These are phyloP conservation scores for Cheirogaleus medius DNA, from an alignment of 2,113 vertebrate genomes.

Conservation along the genomic window DNA sequence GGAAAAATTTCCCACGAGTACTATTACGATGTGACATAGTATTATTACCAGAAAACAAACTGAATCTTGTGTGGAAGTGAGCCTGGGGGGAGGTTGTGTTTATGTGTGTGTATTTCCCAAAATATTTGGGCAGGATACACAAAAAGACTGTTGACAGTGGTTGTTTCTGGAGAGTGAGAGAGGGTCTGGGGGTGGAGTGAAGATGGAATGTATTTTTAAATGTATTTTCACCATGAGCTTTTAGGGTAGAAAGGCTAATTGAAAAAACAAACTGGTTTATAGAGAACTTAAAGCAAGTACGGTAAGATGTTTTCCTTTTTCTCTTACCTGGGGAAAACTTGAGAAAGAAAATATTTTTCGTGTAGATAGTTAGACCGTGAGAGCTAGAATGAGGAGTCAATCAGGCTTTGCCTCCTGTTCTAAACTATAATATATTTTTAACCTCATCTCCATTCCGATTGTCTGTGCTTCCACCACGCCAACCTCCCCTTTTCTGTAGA, in stretches of 20 bases:
- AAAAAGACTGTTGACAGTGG: neutral
- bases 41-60: neutral
- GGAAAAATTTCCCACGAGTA: neutral
- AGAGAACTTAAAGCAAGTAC: neutral
- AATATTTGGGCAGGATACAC: neutral
- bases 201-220: neutral
- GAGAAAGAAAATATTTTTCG: neutral
- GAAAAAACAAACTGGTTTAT: neutral
- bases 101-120: neutral
- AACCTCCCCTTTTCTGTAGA: too few species aligned
- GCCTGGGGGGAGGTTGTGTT: accelerated
- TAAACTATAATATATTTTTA: neutral
- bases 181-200: neutral
- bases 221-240: neutral
- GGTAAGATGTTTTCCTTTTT: neutral
- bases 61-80: neutral
- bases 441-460: neutral
- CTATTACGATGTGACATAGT: neutral
- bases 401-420: neutral
- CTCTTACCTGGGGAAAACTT: neutral
- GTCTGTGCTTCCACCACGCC: neutral
- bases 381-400: neutral
- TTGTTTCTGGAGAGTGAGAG: neutral
- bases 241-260: neutral
- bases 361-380: neutral